Evolutionary conservation across 2,113 vertebrate genomes (phyloP).

Genomic region (Phoxinus phoxinus): DNA sequence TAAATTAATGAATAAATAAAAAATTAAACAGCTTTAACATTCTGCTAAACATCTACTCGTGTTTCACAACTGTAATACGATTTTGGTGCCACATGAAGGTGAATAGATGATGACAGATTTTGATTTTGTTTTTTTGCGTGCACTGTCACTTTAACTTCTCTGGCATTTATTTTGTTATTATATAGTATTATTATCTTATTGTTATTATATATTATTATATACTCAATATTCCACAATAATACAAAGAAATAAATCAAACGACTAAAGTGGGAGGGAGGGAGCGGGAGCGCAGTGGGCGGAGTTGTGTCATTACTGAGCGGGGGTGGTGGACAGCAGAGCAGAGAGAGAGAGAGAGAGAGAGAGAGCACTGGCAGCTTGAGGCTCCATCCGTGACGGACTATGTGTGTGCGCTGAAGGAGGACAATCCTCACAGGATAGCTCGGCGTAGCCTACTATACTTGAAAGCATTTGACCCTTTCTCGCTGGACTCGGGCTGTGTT

Average conservation of each 20-base stretch:
- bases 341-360: slow-evolving; percentile 32
- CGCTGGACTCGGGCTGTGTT: slow-evolving; percentile 60
- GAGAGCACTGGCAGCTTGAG: not conserved
- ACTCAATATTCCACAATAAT: not conserved
- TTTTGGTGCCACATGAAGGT: too few relatives aligned
- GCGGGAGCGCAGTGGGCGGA: slow-evolving; percentile 66
- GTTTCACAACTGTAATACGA: too few relatives aligned
- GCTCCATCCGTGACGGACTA: slow-evolving; percentile 46
- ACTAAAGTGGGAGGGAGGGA: slow-evolving; percentile 38
- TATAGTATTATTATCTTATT: too few relatives aligned
- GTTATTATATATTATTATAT: too few relatives aligned
- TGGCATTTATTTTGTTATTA: too few relatives aligned
- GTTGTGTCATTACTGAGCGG: slow-evolving; percentile 58
- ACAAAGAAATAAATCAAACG: not conserved
- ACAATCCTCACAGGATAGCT: slow-evolving; percentile 12
- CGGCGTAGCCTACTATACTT: not conserved
- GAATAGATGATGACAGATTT: too few relatives aligned
- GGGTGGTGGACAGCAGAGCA: slow-evolving; percentile 27
- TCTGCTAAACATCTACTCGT: too few relatives aligned
- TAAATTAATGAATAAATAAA: too few relatives aligned
- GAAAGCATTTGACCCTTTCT: slow-evolving; percentile 41
- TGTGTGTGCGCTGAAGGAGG: slow-evolving; percentile 27
- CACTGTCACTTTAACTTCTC: too few relatives aligned
- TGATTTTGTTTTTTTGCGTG: too few relatives aligned
- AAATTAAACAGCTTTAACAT: too few relatives aligned